Percentiles rank a stretch among this genome's conserved stretches.
phyloP scores from a whole-genome alignment of 2,797 vertebrate species.

The Pangasius djambal region DNA sequence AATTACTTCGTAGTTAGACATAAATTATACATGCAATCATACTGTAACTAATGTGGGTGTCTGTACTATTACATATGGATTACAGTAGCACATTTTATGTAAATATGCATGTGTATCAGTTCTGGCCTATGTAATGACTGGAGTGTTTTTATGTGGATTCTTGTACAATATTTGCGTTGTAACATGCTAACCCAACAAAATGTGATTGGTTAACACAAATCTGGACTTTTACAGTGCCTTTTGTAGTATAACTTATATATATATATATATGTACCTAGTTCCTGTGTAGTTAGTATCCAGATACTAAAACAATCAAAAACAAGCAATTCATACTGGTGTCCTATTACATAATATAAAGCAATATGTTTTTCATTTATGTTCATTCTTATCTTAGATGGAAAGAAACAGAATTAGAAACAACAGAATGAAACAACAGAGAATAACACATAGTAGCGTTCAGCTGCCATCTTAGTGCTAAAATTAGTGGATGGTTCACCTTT shows the following conservation, averaged over 20 bases:
- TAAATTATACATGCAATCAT: neutral
- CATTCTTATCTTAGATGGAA: neutral
- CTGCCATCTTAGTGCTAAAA: neutral
- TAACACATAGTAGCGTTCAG: neutral
- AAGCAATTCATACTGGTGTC: neutral
- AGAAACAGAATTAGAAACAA: neutral
- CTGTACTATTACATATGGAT: neutral
- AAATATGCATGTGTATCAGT: neutral
- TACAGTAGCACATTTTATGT: neutral
- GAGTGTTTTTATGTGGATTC: neutral
- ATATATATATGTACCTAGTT: neutral
- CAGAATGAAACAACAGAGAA: neutral
- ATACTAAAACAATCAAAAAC: neutral
- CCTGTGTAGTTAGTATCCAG: neutral
- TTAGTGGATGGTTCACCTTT: neutral
- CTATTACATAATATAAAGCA: neutral
- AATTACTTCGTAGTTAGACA: neutral
- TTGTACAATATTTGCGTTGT: neutral
- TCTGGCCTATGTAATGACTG: neutral
- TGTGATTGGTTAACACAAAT: neutral
- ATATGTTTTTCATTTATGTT: neutral
- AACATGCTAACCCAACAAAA: neutral
- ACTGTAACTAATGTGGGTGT: neutral
- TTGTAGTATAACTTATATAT: neutral
- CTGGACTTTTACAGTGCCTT: neutral